Percentiles rank a stretch among this genome's conserved stretches.
phyloP scores from a whole-genome alignment of 2,888 invertebrate species.

The Thyatira batis region DNA sequence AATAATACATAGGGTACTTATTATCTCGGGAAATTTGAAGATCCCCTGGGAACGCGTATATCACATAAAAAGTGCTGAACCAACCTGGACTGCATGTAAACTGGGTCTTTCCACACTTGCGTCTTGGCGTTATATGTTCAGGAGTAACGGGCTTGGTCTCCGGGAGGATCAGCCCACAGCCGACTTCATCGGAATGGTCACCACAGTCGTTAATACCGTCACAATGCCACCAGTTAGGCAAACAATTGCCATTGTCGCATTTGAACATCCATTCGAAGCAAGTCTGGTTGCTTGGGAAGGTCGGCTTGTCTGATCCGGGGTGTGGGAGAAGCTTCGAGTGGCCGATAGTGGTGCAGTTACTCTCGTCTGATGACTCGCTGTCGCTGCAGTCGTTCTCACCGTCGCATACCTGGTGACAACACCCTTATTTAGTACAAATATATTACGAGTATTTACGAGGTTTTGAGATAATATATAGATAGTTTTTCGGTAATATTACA shows the following conservation, averaged over 20 bases:
- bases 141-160: constrained; percentile 45
- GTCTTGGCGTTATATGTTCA: constrained; percentile 36
- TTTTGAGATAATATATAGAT: neutral
- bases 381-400: constrained; percentile 88
- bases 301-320: constrained; percentile 45
- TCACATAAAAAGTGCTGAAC: constrained; percentile 13
- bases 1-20: too few relatives aligned
- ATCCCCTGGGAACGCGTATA: too few relatives aligned
- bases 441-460: neutral
- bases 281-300: constrained; percentile 58
- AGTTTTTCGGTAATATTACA: too few relatives aligned
- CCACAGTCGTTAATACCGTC: constrained; percentile 89
- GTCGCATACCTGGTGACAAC: constrained; percentile 80
- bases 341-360: constrained; percentile 81
- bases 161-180: constrained; percentile 68
- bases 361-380: constrained; percentile 85
- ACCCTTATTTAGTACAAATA: neutral
- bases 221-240: constrained; percentile 92
- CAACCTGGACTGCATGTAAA: constrained; percentile 74
- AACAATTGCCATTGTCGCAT: constrained; percentile 86
- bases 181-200: constrained; percentile 88
- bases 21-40: too few relatives aligned
- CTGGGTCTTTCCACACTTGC: constrained; percentile 65
- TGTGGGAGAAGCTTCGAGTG: constrained; percentile 58
- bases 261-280: constrained; percentile 91